Base-by-base conservation (phyloP, 1,140 invertebrate genomes). In the Parapsyche elsis region DNA sequence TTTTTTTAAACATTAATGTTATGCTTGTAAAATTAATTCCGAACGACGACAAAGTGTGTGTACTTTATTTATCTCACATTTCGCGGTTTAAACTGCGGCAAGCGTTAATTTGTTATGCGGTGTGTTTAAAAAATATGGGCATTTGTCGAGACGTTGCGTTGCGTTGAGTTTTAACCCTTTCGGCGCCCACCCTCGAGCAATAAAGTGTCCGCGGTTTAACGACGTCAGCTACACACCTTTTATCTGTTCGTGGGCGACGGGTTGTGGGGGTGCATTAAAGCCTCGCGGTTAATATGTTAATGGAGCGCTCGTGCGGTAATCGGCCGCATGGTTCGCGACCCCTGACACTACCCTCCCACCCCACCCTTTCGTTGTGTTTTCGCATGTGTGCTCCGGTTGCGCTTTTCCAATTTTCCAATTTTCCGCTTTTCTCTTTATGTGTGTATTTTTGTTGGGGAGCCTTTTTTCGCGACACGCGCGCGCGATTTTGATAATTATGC, bases 201-300 rank as follows among this genome's bases (percentile, higher is more conserved):
- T 73, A 57, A 57, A 57, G 53, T 57, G 30, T 5, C n/a, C 71
- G 44, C 45, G 64, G 44, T 73, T 73, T 73, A 71, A 73, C 71
- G 71, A 38, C 21, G 30, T 73, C 38, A 19, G 44, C 53, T 57
- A 57, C 53, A 38, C 30, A 21, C 71, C 71, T 46, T 46, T 73
- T 46, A 46, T 73, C 16, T 73, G 64, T 67, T 30, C 14, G 9
- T 73, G 16, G 21, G 7, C 7, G 30, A n/a, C n/a, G 30, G 30
- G 30, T 38, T 38, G 30, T 4, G 30, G 30, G 45, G 38, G 26
- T 21, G 19, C 67, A 14, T 71, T 71, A 71, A 71, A 7, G 26
- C 38, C 38, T 7, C 5, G 10, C 44, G 21, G 71, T 49, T 73
- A 73, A 73, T 46, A 73, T 10, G 71, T 73, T 73, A 73, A 73